Base-by-base conservation (phyloP, 2,797 vertebrate genomes). In the Ceyx erithaca region DNA sequence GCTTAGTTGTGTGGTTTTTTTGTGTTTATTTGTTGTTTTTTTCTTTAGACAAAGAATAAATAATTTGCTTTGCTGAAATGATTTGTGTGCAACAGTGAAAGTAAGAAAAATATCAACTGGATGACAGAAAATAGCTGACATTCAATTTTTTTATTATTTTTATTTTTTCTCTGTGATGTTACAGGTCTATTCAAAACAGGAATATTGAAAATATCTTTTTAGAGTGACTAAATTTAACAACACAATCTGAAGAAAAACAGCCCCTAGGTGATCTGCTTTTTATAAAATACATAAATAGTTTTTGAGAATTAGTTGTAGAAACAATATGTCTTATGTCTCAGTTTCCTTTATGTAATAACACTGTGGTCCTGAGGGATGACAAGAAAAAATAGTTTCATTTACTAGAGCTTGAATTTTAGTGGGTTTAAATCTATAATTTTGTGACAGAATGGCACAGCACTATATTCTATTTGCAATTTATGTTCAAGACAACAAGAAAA, bases 301-400 rank as follows among this genome's bases (percentile, higher is more conserved):
- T 82, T 75, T 88, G 78, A 92, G 77, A 91, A 95, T 94, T 96
- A 90, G 77, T 75, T 92, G 80, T 86, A 87, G 82, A 81, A 85
- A 73, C 66, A 92, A 73, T 96, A 86, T 26, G 40, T 96, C 91
- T 89, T 95, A 68, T 83, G 91, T 52, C 26, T 94, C 25, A 80
- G 5, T 88, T 96, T 95, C 91, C 59, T 83, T 88, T 93, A 78
- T 94, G 71, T 93, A 97, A 96, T 96, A 95, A 93, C 33, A 48
- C 71, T 91, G 33, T 57, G 57, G 76, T 95, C 94, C 93, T 94
- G 55, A 80, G 89, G 94, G 84, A 85, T 95, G 94, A 96, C 93
- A 97, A 95, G 92, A 96, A 96, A 96, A 90, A 96, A 83, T 86
- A 90, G 75, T 95, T 96, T 95, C 81, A 96, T 96, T 97, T 97